These are phyloP conservation scores for Setophaga coronata DNA, from an alignment of 2,113 vertebrate genomes.

Conservation along the genomic window DNA sequence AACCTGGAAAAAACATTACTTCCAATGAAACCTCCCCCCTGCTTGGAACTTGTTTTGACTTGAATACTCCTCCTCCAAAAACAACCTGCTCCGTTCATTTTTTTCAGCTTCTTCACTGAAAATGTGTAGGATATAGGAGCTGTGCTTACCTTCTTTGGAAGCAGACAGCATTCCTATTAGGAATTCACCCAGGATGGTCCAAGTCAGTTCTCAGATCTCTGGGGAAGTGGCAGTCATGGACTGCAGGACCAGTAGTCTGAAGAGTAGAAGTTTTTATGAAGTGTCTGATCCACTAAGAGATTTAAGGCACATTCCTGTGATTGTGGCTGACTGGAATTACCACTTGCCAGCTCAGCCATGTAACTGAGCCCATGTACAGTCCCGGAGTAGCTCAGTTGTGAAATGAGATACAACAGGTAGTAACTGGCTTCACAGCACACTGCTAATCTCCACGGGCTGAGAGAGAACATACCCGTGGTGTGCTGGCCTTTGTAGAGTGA, in stretches of 20 bases:
- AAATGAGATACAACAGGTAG: not conserved
- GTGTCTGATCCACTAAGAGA: not conserved
- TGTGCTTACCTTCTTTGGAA: not conserved
- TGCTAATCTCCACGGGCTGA: not conserved
- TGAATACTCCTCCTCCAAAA: not conserved
- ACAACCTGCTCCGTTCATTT: not conserved
- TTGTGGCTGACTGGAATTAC: not conserved
- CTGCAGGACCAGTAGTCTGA: not conserved
- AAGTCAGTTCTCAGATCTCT: not conserved
- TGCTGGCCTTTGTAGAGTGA: not conserved
- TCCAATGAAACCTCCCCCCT: not conserved
- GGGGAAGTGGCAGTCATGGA: not conserved
- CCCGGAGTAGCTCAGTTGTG: not conserved
- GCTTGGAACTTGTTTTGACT: not conserved
- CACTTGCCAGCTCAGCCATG: not conserved
- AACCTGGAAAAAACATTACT: not conserved
- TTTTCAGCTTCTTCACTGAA: not conserved
- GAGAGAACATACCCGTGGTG: not conserved
- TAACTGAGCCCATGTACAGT: not conserved
- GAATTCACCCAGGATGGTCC: not conserved
- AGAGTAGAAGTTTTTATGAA: not conserved
- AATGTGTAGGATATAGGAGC: not conserved
- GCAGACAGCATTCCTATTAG: not conserved
- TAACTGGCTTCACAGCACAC: not conserved
- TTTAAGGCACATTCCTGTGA: not conserved